phyloP scores from a whole-genome alignment of 2,888 invertebrate species.

The Caenorhabditis virilis region DNA sequence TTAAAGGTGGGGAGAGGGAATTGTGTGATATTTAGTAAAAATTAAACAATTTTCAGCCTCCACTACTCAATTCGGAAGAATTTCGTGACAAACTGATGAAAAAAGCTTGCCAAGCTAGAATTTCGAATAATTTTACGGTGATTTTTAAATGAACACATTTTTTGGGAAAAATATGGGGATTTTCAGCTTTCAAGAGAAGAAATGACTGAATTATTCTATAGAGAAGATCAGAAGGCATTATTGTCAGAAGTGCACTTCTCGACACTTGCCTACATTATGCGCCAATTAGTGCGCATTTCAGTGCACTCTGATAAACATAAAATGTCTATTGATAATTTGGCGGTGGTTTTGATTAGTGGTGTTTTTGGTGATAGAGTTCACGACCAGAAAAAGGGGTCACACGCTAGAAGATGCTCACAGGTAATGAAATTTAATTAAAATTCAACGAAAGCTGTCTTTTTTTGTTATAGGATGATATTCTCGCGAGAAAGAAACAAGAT shows the following conservation, averaged over 20 bases:
- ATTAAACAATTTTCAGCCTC: slow-evolving; percentile 11
- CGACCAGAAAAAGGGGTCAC: slow-evolving; percentile 11
- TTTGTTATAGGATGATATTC: slow-evolving; percentile 13
- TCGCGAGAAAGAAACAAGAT: slow-evolving; percentile 33
- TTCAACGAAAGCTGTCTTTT: not conserved
- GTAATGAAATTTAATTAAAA: not conserved
- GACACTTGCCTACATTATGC: slow-evolving; percentile 53
- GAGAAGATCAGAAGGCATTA: slow-evolving; percentile 8
- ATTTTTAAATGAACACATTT: not conserved
- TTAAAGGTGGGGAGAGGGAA: slow-evolving; percentile 15
- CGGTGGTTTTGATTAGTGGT: slow-evolving; percentile 49
- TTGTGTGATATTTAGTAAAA: too few species aligned
- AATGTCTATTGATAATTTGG: slow-evolving; percentile 52
- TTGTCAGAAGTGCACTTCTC: slow-evolving; percentile 33
- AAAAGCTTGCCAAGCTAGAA: slow-evolving; percentile 16
- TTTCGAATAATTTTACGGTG: slow-evolving; percentile 15
- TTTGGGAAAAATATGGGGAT: too few species aligned
- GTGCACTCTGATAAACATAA: slow-evolving; percentile 33
- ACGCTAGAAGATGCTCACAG: slow-evolving; percentile 14
- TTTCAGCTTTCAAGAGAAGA: slow-evolving; percentile 17
- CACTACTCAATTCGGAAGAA: slow-evolving; percentile 31
- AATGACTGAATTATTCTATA: slow-evolving; percentile 26
- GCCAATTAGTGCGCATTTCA: slow-evolving; percentile 42
- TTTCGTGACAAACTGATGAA: slow-evolving; percentile 28
- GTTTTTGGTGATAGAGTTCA: slow-evolving; percentile 45